phyloP scores from a whole-genome alignment of 2,113 vertebrate genomes.

The Hiodon tergisus region DNA sequence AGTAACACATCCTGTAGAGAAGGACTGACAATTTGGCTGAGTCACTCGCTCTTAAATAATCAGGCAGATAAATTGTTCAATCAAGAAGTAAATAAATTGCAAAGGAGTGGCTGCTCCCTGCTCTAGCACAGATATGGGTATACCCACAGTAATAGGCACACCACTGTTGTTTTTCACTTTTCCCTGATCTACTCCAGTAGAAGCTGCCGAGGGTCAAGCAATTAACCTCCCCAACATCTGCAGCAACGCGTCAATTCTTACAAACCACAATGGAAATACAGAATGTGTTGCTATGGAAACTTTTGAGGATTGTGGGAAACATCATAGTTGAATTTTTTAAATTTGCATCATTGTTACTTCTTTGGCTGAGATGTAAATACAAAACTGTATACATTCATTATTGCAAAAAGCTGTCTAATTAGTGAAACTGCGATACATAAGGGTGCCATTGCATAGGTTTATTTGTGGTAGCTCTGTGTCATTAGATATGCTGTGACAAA shows the following conservation, averaged over 20 bases:
- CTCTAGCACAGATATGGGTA: too few relatives aligned
- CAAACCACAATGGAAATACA: neutral
- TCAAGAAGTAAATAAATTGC: too few relatives aligned
- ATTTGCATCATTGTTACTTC: neutral
- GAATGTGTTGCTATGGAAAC: slow-evolving; percentile 10
- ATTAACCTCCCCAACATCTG: neutral
- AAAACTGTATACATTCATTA: neutral
- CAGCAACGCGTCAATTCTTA: neutral
- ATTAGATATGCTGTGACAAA: too few relatives aligned
- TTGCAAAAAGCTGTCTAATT: neutral
- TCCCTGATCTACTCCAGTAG: neutral
- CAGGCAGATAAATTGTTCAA: too few relatives aligned
- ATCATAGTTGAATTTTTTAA: neutral
- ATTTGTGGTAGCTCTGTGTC: too few relatives aligned
- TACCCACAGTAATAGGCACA: neutral
- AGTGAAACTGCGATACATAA: too few relatives aligned
- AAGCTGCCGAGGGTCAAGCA: neutral
- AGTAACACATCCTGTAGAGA: too few relatives aligned
- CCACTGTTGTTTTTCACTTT: neutral
- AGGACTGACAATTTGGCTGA: too few relatives aligned
- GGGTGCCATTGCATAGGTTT: too few relatives aligned
- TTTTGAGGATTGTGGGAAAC: neutral
- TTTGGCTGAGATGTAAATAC: neutral
- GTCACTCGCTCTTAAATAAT: too few relatives aligned
- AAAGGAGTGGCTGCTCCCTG: too few relatives aligned